These are phyloP conservation scores for Drymodes brunneopygia DNA, from an alignment of 2,113 vertebrate genomes.

Conservation along the genomic window DNA sequence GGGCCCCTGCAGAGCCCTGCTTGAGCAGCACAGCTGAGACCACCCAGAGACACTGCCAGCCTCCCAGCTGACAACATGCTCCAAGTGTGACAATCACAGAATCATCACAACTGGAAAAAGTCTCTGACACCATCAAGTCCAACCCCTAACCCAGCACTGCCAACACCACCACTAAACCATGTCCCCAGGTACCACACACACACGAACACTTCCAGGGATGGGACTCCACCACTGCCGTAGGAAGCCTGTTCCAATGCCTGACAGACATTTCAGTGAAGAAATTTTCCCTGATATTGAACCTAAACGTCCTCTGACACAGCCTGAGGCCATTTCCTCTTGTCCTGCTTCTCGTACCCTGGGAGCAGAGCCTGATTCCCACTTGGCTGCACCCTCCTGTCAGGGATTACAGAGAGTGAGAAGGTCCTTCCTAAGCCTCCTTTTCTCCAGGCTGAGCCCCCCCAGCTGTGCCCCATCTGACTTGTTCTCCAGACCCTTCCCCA, in stretches of 20 bases:
- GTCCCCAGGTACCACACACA: neutral
- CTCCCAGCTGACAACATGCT: fast-evolving
- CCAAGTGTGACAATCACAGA: neutral
- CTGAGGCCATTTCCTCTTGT: neutral
- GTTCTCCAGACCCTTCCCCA: neutral
- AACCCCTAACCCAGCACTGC: neutral
- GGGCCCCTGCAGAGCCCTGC: neutral
- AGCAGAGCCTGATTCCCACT: neutral
- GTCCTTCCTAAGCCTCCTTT: neutral
- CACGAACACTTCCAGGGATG: neutral
- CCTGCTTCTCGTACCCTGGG: neutral
- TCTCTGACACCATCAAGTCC: neutral
- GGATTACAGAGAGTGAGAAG: neutral
- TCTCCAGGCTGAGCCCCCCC: neutral
- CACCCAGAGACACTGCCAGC: neutral
- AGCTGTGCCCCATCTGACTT: neutral
- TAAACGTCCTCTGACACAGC: neutral
- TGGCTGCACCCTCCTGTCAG: neutral
- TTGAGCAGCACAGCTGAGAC: neutral
- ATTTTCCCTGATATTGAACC: too few species aligned
- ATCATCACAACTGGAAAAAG: fast-evolving
- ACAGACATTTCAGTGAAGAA: neutral
- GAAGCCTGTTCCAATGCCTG: neutral
- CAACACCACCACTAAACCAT: neutral
- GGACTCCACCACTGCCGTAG: neutral